Evolutionary conservation across 2,797 vertebrate genomes (phyloP).

Genomic region (Lutra lutra): DNA sequence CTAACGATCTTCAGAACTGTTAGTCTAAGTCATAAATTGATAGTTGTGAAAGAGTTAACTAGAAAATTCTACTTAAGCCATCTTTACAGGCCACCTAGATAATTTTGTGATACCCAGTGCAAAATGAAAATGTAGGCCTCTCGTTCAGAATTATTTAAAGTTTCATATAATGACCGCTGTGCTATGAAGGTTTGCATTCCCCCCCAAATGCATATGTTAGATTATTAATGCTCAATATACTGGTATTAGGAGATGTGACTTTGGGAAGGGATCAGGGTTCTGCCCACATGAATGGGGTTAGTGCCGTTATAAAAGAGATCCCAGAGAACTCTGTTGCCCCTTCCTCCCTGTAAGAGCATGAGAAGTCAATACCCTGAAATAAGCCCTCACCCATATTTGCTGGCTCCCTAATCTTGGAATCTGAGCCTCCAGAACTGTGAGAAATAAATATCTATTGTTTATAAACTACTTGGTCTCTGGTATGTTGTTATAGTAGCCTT

Average conservation of each 20-base stretch:
- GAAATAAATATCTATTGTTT: not conserved
- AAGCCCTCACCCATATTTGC: accelerated
- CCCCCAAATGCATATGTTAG: not conserved
- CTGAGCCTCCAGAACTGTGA: not conserved
- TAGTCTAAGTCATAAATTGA: not conserved
- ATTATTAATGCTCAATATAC: not conserved
- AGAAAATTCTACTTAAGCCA: not conserved
- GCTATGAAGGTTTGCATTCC: not conserved
- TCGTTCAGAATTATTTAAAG: not conserved
- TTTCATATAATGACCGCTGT: not conserved
- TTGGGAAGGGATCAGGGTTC: not conserved
- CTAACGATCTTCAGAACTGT: not conserved
- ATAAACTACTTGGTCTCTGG: not conserved
- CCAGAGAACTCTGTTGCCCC: not conserved
- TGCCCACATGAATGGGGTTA: not conserved
- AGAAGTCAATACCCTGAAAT: not conserved
- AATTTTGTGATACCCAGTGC: not conserved
- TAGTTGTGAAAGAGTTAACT: not conserved
- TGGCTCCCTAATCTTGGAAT: not conserved
- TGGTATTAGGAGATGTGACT: not conserved
- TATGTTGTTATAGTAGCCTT: not conserved
- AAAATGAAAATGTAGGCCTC: not conserved
- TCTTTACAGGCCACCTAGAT: not conserved
- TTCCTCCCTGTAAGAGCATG: not conserved
- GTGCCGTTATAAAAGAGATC: not conserved